These are phyloP conservation scores for Trachelus troglodyta DNA, from an alignment of 2,888 invertebrate genomes.

Conservation along the genomic window DNA sequence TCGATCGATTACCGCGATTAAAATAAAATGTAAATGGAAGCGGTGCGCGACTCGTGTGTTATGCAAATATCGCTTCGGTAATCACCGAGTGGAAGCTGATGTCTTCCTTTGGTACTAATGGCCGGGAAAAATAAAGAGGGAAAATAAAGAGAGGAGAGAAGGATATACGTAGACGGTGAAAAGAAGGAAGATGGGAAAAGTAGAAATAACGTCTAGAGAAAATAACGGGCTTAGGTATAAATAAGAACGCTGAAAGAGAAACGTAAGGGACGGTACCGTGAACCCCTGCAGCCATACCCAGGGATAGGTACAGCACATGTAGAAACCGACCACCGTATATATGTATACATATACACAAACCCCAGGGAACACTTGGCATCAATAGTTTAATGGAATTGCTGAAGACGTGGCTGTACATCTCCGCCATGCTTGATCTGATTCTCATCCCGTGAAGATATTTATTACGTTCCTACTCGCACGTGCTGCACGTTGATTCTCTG, in stretches of 20 bases:
- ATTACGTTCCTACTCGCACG: neutral
- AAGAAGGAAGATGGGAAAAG: constrained; percentile 27
- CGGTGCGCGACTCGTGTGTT: constrained; percentile 55
- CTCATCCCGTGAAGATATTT: constrained; percentile 2
- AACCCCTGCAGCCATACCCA: neutral
- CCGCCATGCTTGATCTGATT: constrained; percentile 46
- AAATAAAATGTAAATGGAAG: constrained; percentile 65
- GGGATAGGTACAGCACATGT: neutral
- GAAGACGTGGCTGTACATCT: constrained; percentile 46
- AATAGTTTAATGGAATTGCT: constrained; percentile 57
- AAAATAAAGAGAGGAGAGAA: constrained; percentile 38
- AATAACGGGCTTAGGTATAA: neutral
- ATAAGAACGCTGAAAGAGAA: neutral
- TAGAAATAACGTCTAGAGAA: constrained; percentile 24
- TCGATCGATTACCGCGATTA: constrained; percentile 65
- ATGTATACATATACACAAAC: constrained; percentile 18
- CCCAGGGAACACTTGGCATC: constrained; percentile 54
- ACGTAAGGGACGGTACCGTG: neutral
- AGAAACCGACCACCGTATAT: neutral
- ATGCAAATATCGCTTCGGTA: constrained; percentile 62
- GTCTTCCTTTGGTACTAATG: constrained; percentile 61
- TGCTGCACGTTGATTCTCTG: neutral
- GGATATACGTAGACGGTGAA: neutral
- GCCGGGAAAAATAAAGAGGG: constrained; percentile 49
- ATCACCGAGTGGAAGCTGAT: constrained; percentile 65